Evolutionary conservation across 1,140 invertebrate genomes (phyloP).

Genomic region (Drosophila bipectinata): DNA sequence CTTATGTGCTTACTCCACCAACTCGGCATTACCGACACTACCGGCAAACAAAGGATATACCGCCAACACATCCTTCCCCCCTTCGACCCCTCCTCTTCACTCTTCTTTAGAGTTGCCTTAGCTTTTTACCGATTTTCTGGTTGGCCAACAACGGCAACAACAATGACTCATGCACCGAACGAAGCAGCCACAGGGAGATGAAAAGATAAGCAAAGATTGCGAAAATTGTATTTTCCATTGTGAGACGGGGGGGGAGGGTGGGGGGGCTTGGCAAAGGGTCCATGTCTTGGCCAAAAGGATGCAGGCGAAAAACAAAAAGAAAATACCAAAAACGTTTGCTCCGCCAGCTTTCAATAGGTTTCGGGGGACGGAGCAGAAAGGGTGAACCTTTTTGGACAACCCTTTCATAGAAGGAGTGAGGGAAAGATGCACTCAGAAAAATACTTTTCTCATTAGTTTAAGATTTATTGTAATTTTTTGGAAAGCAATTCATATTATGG

Average conservation of each 20-base stretch:
- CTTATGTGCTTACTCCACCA: constrained; percentile 37
- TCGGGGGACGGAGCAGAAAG: background rate
- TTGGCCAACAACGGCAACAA: constrained; percentile 51
- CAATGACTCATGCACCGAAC: constrained; percentile 43
- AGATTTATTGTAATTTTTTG: no score
- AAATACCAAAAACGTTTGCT: constrained; percentile 62
- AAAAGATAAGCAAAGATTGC: constrained; percentile 81
- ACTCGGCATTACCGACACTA: constrained; percentile 49
- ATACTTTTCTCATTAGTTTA: no score
- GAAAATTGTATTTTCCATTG: constrained; percentile 80
- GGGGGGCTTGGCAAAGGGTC: constrained; percentile 2
- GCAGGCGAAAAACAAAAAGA: constrained; percentile 59
- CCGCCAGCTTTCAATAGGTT: constrained; percentile 61
- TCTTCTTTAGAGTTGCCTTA: constrained; percentile 46
- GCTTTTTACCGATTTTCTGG: constrained; percentile 62
- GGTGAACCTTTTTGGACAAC: constrained; percentile 55
- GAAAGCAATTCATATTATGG: no score
- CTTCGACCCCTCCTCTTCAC: background rate
- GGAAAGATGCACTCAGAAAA: constrained; percentile 4
- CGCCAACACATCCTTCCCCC: constrained; percentile 31
- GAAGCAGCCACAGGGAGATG: constrained; percentile 63
- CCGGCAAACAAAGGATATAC: constrained; percentile 62
- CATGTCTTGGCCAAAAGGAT: constrained; percentile 55
- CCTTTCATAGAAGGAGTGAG: constrained; percentile 28
- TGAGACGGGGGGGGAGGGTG: constrained; percentile 22